phyloP scores from a whole-genome alignment of 92 coral and sea anemone genomes.

The Phenganax marumi region DNA sequence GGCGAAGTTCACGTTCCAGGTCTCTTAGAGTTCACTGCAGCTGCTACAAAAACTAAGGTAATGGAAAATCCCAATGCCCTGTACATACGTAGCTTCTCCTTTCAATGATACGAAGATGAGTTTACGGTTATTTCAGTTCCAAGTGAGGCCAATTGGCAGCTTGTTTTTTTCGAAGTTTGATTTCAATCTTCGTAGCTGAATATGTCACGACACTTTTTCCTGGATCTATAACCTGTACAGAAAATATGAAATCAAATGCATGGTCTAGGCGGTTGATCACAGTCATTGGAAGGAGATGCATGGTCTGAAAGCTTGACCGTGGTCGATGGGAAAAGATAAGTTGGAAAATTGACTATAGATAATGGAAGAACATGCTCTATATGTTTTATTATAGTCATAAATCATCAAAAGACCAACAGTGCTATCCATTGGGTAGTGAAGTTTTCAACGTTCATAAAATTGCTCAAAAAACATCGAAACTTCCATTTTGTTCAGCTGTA shows the following conservation, averaged over 20 bases:
- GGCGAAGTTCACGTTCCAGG: too few relatives aligned
- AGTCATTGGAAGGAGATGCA: neutral
- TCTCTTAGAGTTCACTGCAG: too few relatives aligned
- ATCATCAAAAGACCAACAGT: neutral
- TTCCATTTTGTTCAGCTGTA: too few relatives aligned
- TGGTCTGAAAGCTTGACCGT: neutral
- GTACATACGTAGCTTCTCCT: too few relatives aligned
- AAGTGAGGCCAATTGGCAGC: slow-evolving; percentile 77
- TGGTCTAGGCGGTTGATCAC: neutral
- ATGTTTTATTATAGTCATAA: neutral
- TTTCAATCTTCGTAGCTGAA: slow-evolving; percentile 87
- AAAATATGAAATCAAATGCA: neutral
- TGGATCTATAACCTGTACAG: slow-evolving; percentile 75
- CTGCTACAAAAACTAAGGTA: too few relatives aligned
- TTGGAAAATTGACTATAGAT: neutral
- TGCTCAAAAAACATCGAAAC: too few relatives aligned
- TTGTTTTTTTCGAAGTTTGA: slow-evolving; percentile 80
- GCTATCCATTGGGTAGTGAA: too few relatives aligned
- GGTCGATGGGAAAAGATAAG: neutral
- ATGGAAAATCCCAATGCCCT: too few relatives aligned
- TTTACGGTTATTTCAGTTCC: slow-evolving; percentile 59
- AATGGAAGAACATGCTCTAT: neutral
- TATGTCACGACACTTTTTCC: slow-evolving; percentile 71
- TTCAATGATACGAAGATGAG: slow-evolving; percentile 3
- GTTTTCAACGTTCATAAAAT: too few relatives aligned